Conservation (phyloP, 2,113 vertebrate genomes). For the Strix uralensis region DNA sequence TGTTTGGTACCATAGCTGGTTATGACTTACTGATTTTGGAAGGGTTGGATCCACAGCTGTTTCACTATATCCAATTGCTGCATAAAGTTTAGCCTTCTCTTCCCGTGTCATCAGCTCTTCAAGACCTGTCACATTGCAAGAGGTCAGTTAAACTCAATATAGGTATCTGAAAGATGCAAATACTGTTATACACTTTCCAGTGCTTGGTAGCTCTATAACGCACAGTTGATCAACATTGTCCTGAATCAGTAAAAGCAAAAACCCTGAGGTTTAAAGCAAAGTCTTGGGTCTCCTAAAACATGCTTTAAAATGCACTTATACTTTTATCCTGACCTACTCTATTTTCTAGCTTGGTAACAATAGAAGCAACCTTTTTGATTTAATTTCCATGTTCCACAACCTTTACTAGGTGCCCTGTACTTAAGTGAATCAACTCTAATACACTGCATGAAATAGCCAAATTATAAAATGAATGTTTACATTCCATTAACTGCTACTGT, state of each 20-base stretch:
- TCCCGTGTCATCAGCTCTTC: constrained; percentile 86
- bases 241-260: background rate
- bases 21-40: constrained; percentile 88
- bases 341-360: background rate
- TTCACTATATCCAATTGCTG: constrained; percentile 97
- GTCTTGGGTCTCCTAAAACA: background rate
- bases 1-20: background rate
- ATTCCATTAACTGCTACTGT: background rate
- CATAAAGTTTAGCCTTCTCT: constrained; percentile 93
- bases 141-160: background rate
- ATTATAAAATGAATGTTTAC: background rate
- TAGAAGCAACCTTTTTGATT: background rate
- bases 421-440: background rate
- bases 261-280: background rate
- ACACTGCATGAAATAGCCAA: background rate
- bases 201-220: background rate
- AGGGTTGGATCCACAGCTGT: constrained; percentile 89
- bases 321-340: background rate
- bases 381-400: background rate
- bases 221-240: background rate
- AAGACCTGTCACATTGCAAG: constrained; percentile 78
- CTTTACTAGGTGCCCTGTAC: background rate
- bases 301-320: background rate
- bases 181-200: background rate
- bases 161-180: background rate